Conservation (phyloP, 2,797 vertebrate species). For the Furcifer pardalis region DNA sequence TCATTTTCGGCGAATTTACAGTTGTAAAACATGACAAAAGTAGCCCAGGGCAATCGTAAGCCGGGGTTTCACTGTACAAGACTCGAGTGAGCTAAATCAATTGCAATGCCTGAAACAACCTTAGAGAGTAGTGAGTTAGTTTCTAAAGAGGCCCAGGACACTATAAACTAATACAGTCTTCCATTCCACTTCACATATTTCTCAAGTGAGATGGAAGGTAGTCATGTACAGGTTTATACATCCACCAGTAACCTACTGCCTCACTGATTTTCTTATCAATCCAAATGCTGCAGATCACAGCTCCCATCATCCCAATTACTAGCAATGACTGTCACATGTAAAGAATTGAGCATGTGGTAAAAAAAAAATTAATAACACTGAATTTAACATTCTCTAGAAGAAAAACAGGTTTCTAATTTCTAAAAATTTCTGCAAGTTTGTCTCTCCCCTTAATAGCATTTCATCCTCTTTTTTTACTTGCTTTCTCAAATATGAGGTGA, state of each 20-base stretch:
- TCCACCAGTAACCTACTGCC: background rate
- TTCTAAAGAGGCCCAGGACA: background rate
- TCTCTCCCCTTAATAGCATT: background rate
- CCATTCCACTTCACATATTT: background rate
- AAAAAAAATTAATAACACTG: background rate
- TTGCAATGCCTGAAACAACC: background rate
- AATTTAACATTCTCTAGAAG: background rate
- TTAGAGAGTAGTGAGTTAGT: background rate
- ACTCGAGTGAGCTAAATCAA: background rate
- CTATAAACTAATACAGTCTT: background rate
- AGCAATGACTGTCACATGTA: background rate
- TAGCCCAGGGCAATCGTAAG: too few species aligned
- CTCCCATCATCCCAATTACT: background rate
- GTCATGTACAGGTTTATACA: background rate
- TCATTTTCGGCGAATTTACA: too few species aligned
- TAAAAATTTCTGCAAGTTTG: background rate
- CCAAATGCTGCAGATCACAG: background rate
- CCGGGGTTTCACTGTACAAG: too few species aligned
- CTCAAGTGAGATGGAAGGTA: background rate
- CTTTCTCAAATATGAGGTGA: background rate
- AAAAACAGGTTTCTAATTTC: background rate
- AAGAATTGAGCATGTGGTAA: background rate
- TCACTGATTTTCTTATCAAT: background rate
- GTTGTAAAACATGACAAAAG: too few species aligned
- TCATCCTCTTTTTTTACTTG: background rate